Conservation (phyloP, 2,888 invertebrate species). For the Ellobium chinense region DNA sequence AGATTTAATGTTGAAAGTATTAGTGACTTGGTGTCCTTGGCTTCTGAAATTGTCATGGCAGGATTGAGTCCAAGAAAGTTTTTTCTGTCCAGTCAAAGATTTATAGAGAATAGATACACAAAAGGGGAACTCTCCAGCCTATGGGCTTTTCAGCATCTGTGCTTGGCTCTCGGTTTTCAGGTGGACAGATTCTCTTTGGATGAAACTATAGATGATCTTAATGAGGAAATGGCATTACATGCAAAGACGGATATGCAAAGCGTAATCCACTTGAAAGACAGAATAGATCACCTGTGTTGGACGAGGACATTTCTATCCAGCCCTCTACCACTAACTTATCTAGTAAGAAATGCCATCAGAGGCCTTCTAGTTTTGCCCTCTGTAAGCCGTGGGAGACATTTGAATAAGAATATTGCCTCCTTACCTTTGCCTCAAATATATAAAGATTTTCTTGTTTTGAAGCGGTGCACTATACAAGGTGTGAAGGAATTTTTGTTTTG, state of each 20-base stretch:
- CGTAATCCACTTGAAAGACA: not conserved
- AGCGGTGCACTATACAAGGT: constrained; percentile 12
- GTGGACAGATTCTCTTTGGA: constrained; percentile 26
- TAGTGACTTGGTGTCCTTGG: constrained; percentile 30
- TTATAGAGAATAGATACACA: constrained; percentile 3
- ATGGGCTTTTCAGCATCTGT: constrained; percentile 40
- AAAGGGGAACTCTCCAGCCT: not conserved
- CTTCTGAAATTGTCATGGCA: constrained; percentile 32
- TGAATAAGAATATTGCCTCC: constrained; percentile 12
- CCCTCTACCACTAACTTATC: constrained; percentile 33
- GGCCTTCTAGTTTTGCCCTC: constrained; percentile 5
- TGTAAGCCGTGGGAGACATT: constrained; percentile 18
- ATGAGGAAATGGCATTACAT: not conserved
- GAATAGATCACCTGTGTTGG: constrained; percentile 16
- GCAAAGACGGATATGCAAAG: not conserved
- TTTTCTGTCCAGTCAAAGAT: constrained; percentile 25
- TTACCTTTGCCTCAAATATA: constrained; percentile 31
- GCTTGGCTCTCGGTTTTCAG: constrained; percentile 32
- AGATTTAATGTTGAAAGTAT: constrained; percentile 37
- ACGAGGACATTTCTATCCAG: not conserved
- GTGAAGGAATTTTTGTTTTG: constrained; percentile 15
- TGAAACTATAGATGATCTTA: constrained; percentile 31
- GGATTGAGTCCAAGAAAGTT: constrained; percentile 32
- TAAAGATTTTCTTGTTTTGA: constrained; percentile 30
- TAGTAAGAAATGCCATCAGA: constrained; percentile 32